Evolutionary conservation across 2,888 invertebrate species (phyloP).

Genomic region (Caprella mutica): DNA sequence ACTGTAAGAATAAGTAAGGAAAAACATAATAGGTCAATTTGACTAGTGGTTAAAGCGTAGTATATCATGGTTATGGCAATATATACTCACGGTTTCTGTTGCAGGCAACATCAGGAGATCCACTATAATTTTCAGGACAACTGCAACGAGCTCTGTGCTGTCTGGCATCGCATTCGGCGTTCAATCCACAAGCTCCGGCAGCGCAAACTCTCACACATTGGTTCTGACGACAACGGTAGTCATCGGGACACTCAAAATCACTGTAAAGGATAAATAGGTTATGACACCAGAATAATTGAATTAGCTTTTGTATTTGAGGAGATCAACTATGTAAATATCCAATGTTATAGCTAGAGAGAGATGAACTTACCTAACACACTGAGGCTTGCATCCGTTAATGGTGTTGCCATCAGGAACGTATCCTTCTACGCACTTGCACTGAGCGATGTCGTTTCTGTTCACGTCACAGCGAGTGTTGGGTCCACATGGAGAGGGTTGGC

Average conservation of each 20-base stretch:
- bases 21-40: no score
- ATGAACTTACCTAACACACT: conserved; percentile 19
- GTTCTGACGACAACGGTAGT: conserved; percentile 18
- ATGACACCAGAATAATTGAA: background rate
- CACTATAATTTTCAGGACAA: conserved; percentile 43
- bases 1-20: conserved; percentile 1
- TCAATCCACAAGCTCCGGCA: conserved; percentile 57
- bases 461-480: conserved; percentile 23
- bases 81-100: conserved; percentile 9
- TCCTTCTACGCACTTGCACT: conserved; percentile 20
- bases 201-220: conserved; percentile 23
- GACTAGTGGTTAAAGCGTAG: no score
- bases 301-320: background rate
- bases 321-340: background rate
- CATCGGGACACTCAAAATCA: conserved; percentile 21
- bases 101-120: conserved; percentile 35
- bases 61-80: no score
- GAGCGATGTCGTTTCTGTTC: conserved; percentile 11
- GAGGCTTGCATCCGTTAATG: conserved; percentile 31
- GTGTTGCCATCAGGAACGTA: conserved; percentile 28
- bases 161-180: conserved; percentile 63
- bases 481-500: conserved; percentile 18
- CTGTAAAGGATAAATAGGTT: background rate
- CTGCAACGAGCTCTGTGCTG: conserved; percentile 72
- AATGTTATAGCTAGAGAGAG: background rate